phyloP scores from a whole-genome alignment of 2,888 invertebrate genomes.

The Crocallis elinguaria region DNA sequence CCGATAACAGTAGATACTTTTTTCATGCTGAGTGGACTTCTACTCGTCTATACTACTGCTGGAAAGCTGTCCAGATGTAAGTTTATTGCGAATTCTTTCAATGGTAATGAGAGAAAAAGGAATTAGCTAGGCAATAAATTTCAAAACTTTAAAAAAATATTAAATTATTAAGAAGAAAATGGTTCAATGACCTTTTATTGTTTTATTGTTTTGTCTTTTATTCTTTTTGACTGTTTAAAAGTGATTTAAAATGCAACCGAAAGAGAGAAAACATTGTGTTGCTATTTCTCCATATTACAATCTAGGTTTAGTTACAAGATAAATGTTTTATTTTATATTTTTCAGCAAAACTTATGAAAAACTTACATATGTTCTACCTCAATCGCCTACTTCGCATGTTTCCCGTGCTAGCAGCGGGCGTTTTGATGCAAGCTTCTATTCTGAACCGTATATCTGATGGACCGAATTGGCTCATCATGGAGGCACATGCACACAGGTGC shows the following conservation, averaged over 20 bases:
- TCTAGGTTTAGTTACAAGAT: too few relatives aligned
- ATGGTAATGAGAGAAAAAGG: too few relatives aligned
- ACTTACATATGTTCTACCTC: conserved; percentile 65
- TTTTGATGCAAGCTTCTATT: conserved; percentile 60
- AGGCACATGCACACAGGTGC: conserved; percentile 47
- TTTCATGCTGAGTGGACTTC: conserved; percentile 73
- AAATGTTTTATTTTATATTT: conserved; percentile 20
- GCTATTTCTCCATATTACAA: too few relatives aligned
- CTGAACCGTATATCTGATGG: conserved; percentile 61
- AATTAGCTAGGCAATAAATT: too few relatives aligned
- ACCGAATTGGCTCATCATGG: conserved; percentile 51
- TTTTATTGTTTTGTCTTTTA: too few relatives aligned
- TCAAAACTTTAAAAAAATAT: too few relatives aligned
- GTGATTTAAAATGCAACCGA: too few relatives aligned
- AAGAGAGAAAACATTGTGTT: too few relatives aligned
- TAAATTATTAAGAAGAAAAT: too few relatives aligned
- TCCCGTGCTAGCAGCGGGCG: conserved; percentile 56
- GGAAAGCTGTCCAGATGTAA: conserved; percentile 62
- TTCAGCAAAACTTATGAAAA: conserved; percentile 60
- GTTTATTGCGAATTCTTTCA: conserved; percentile 29
- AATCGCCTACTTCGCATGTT: conserved; percentile 68
- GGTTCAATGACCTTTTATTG: too few relatives aligned
- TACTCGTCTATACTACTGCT: conserved; percentile 65
- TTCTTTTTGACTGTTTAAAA: too few relatives aligned
- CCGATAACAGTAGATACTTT: conserved; percentile 87